Conservation (phyloP, 2,797 vertebrate species). For the Eulemur coronatus region DNA sequence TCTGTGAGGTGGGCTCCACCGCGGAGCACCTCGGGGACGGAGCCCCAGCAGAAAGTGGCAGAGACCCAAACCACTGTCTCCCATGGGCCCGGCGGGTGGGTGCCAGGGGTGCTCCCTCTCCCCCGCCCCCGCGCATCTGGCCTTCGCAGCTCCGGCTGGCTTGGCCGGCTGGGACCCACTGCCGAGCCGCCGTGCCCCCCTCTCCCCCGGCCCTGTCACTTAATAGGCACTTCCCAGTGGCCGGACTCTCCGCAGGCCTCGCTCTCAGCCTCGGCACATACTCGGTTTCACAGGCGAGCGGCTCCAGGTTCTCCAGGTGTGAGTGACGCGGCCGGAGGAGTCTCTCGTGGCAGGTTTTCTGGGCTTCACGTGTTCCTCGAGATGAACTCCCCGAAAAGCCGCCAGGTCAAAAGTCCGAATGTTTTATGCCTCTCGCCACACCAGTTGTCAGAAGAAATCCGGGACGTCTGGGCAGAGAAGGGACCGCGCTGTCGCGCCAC, state of each 20-base stretch:
- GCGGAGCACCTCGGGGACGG: rapidly evolving
- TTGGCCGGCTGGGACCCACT: neutral
- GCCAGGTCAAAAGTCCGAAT: rapidly evolving
- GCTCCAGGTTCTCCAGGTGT: neutral
- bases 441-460: rapidly evolving
- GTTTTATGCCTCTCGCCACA: neutral
- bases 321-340: neutral
- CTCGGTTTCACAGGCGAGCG: neutral
- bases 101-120: neutral
- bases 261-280: neutral
- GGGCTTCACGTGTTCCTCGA: neutral
- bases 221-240: neutral
- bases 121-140: rapidly evolving
- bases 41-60: neutral
- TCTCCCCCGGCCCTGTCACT: neutral
- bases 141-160: rapidly evolving
- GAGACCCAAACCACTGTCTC: neutral
- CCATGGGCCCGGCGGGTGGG: neutral
- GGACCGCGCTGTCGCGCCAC: rapidly evolving
- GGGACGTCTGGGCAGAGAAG: rapidly evolving
- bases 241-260: neutral
- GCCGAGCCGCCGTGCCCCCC: rapidly evolving
- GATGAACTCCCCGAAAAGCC: neutral
- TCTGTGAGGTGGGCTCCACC: neutral
- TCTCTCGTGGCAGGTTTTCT: neutral